A percentile compares a stretch with the other conserved stretches of the same genome.
phyloP scores from a whole-genome alignment of 2,113 vertebrate species.

The Pholis gunnellus region DNA sequence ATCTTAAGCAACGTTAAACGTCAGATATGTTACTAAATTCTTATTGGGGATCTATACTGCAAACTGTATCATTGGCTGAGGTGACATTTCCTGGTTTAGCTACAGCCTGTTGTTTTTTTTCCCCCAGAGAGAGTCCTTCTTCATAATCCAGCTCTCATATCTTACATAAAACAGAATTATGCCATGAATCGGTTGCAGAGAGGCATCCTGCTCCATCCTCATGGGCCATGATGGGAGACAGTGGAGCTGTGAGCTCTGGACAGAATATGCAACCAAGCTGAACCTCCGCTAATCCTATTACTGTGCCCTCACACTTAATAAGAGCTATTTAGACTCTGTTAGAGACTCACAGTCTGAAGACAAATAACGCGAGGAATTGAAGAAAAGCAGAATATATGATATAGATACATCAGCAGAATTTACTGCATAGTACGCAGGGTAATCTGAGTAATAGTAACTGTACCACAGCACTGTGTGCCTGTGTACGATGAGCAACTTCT shows the following conservation, averaged over 20 bases:
- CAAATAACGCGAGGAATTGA: slow-evolving; percentile 58
- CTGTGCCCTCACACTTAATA: slow-evolving; percentile 78
- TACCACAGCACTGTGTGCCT: background rate
- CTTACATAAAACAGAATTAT: slow-evolving; percentile 27
- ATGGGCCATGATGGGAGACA: slow-evolving; percentile 25
- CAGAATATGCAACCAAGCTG: slow-evolving; percentile 78
- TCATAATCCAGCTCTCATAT: background rate
- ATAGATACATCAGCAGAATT: slow-evolving; percentile 15
- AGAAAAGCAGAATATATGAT: slow-evolving; percentile 19
- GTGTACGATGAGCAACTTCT: slow-evolving; percentile 14
- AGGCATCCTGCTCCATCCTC: slow-evolving; percentile 22
- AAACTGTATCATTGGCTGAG: background rate
- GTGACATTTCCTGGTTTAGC: background rate
- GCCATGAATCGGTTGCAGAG: slow-evolving; percentile 22
- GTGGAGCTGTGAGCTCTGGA: slow-evolving; percentile 49
- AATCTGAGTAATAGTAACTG: background rate
- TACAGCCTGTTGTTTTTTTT: background rate
- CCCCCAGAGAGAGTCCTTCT: background rate
- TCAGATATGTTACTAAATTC: background rate
- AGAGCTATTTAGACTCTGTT: slow-evolving; percentile 79
- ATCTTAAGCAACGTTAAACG: background rate
- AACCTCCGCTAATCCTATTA: slow-evolving; percentile 87
- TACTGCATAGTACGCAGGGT: background rate
- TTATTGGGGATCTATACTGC: background rate
- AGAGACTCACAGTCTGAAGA: slow-evolving; percentile 69